Percentiles rank a stretch among this genome's conserved stretches.
Conservation (phyloP, 2,113 vertebrate species). For the Platysternon megacephalum region DNA sequence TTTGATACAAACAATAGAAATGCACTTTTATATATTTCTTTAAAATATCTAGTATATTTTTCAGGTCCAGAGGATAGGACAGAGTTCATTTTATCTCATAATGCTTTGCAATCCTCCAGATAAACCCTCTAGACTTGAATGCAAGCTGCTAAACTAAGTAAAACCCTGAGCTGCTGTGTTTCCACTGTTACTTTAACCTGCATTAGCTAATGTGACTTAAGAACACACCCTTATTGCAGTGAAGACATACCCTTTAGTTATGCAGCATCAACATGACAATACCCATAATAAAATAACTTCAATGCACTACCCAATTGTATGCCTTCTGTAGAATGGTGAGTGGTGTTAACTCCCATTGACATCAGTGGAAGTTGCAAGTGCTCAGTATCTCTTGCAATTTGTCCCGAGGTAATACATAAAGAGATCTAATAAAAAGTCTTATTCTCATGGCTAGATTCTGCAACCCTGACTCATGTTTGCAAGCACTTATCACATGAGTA, state of each 20-base stretch:
- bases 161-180: not conserved
- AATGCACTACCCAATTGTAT: not conserved
- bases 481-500: too few species aligned
- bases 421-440: not conserved
- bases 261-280: not conserved
- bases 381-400: not conserved
- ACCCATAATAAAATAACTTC: not conserved
- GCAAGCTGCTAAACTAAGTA: not conserved
- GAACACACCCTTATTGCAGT: not conserved
- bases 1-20: not conserved
- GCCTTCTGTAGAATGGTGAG: not conserved
- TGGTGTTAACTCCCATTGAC: not conserved
- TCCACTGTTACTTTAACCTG: not conserved
- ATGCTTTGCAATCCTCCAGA: slow-evolving; percentile 47
- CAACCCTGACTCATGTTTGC: too few species aligned
- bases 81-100: slow-evolving; percentile 46
- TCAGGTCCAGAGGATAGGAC: not conserved
- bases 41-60: not conserved
- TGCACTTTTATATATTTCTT: not conserved
- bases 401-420: not conserved
- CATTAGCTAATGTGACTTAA: not conserved
- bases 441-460: not conserved
- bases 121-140: not conserved
- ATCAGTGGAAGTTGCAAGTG: not conserved
- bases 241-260: not conserved